A percentile compares a stretch with the other conserved stretches of the same genome.
phyloP scores from a whole-genome alignment of 37 sponge, comb jelly and placozoan species.

The Geodia barretti region DNA sequence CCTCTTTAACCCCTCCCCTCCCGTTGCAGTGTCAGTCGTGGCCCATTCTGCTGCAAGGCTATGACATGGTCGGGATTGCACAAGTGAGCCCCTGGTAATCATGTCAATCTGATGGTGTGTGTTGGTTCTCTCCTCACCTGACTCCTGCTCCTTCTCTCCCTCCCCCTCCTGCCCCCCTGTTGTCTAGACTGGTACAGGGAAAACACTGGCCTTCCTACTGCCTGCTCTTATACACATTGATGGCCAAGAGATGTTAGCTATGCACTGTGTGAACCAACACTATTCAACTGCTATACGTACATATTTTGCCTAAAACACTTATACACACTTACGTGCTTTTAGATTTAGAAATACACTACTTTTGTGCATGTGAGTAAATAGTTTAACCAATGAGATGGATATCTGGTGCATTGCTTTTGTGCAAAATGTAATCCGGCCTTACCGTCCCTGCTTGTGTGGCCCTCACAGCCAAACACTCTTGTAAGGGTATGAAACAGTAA shows the following conservation, averaged over 20 bases:
- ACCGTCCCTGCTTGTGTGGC: no score
- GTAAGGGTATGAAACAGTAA: background rate
- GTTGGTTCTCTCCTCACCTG: background rate
- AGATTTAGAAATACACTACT: no score
- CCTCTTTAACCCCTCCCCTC: background rate
- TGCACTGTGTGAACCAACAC: background rate
- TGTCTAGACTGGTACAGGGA: slow-evolving; percentile 96
- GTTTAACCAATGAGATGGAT: no score
- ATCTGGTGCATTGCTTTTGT: no score
- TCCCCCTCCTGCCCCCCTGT: background rate
- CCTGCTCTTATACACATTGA: slow-evolving; percentile 95
- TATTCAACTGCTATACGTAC: background rate
- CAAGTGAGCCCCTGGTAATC: slow-evolving; percentile 51
- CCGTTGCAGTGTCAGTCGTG: slow-evolving; percentile 78
- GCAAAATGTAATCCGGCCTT: no score
- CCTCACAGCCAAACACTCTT: no score
- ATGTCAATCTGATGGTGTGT: background rate
- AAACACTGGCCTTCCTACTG: slow-evolving; percentile 95
- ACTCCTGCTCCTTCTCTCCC: background rate
- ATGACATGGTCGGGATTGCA: slow-evolving; percentile 96
- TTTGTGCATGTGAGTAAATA: no score
- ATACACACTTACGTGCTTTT: no score
- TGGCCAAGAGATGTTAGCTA: slow-evolving; percentile 79
- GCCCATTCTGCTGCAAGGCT: slow-evolving; percentile 90
- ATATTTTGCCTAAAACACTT: background rate